These are phyloP conservation scores for Tor tambroides DNA, from an alignment of 2,113 vertebrate genomes.

Conservation along the genomic window DNA sequence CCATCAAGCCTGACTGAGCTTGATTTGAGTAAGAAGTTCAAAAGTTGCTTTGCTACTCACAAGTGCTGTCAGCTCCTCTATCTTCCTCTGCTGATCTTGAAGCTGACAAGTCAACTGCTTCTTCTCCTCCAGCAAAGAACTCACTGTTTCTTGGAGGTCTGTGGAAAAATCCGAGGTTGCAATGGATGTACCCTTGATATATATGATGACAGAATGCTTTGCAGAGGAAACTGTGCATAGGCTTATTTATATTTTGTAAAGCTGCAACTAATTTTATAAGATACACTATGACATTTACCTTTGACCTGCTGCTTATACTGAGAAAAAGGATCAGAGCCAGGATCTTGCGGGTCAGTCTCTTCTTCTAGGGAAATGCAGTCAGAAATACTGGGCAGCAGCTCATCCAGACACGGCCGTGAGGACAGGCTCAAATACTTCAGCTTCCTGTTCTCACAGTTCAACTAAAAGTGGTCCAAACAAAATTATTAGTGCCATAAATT, in stretches of 20 bases:
- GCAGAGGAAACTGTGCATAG: not conserved
- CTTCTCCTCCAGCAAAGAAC: constrained; percentile 77
- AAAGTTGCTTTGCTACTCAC: constrained; percentile 61
- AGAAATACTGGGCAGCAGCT: constrained; percentile 77
- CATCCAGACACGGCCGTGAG: constrained; percentile 77
- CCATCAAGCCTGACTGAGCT: not conserved
- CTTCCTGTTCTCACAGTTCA: constrained; percentile 82
- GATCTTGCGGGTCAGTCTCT: constrained; percentile 63
- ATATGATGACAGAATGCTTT: not conserved
- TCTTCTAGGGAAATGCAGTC: constrained; percentile 75
- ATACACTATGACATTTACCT: constrained; percentile 64
- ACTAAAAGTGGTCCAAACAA: constrained; percentile 62
- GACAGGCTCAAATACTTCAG: constrained; percentile 79
- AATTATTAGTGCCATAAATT: not conserved
- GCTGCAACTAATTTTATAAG: not conserved
- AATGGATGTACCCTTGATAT: not conserved
- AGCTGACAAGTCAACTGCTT: constrained; percentile 76
- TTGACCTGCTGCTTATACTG: constrained; percentile 81
- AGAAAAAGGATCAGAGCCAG: constrained; percentile 69
- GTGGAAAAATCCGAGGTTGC: not conserved
- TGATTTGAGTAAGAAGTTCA: not conserved
- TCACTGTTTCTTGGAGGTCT: constrained; percentile 78
- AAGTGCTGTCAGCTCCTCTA: constrained; percentile 73
- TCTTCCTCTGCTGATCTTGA: constrained; percentile 75
- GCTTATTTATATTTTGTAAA: too few relatives aligned